A percentile compares a stretch with the other conserved stretches of the same genome.
These are phyloP conservation scores for Chlamydotis undulata DNA, from an alignment of 2,113 vertebrate genomes.

Conservation along the genomic window DNA sequence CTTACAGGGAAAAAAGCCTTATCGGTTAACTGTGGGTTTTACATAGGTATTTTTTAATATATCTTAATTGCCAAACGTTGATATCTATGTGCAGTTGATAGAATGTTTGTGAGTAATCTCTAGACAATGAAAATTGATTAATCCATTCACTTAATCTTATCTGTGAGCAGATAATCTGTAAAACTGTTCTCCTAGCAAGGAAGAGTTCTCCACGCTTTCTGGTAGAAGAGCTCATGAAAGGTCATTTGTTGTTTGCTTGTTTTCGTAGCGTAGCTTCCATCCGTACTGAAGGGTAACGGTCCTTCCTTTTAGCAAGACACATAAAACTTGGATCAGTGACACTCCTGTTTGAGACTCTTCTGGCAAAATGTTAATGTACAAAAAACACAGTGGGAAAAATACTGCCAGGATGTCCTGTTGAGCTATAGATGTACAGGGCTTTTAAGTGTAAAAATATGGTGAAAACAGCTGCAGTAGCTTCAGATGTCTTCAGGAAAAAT, in stretches of 20 bases:
- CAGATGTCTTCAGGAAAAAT: not conserved
- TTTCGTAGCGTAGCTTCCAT: not conserved
- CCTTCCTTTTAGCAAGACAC: not conserved
- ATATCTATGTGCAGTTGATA: not conserved
- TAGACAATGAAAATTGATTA: not conserved
- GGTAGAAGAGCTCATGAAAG: not conserved
- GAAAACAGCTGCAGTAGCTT: not conserved
- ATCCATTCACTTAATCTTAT: not conserved
- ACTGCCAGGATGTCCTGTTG: not conserved
- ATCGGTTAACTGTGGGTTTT: not conserved
- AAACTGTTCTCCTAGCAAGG: not conserved
- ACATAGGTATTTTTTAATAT: not conserved
- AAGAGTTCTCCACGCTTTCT: not conserved
- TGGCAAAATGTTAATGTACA: not conserved
- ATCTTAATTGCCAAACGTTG: not conserved
- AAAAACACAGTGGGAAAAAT: not conserved
- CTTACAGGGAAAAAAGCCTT: not conserved
- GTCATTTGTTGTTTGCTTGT: not conserved
- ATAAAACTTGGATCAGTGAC: not conserved
- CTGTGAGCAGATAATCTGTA: not conserved
- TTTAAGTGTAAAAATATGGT: not conserved
- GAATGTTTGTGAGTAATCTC: not conserved
- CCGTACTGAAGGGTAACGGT: not conserved
- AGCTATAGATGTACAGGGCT: not conserved
- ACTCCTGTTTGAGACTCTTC: not conserved